Base-by-base conservation (phyloP, 2,797 vertebrate species). In the Arctocebus calabarensis region DNA sequence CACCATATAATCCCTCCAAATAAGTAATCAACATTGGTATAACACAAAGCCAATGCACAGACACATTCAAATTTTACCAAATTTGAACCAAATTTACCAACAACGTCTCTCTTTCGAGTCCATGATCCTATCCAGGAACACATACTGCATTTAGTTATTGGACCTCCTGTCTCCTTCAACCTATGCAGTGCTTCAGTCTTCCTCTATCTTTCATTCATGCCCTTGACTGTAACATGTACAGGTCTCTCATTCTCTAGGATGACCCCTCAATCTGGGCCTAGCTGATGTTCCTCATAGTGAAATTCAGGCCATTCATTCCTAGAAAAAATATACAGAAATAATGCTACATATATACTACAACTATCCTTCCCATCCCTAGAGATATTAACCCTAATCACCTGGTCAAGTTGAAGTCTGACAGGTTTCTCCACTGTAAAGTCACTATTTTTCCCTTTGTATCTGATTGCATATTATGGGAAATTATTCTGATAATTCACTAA, bases 31-130 rank as follows among this genome's bases (percentile, higher is more conserved):
- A 34, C 70, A 79, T 0, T 92, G 52, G 70, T 43, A 16, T 34
- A 94, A 92, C 59, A 55, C 17, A 83, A 19, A 77, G 19, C 32
- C 82, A 96, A 84, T 25, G 22, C 68, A 85, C 2, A 84, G 29
- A 91, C 61, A 92, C 22, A 84, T 34, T 92, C 71, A 93, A 92
- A 96, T 73, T 91, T 88, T 92, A 66, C 48, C 29, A 66, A 78
- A 84, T 88, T 34, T 88, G 43, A 90, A 66, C 48, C 29, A 66
- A 78, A 84, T 88, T 34, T 88, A 43, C 84, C 88, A 83, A 70
- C 12, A 92, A n/a, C 3, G 19, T 59, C 48, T 57, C 73, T 74
- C 75, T 87, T 87, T 90, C 29, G 70, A 55, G 55, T 93, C 73
- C 45, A 92, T 45, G 22, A 88, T 77, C 77, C 71, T 86, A 75